A percentile compares a stretch with the other conserved stretches of the same genome.
phyloP scores from a whole-genome alignment of 2,113 vertebrate species.

The Otocyon megalotis region DNA sequence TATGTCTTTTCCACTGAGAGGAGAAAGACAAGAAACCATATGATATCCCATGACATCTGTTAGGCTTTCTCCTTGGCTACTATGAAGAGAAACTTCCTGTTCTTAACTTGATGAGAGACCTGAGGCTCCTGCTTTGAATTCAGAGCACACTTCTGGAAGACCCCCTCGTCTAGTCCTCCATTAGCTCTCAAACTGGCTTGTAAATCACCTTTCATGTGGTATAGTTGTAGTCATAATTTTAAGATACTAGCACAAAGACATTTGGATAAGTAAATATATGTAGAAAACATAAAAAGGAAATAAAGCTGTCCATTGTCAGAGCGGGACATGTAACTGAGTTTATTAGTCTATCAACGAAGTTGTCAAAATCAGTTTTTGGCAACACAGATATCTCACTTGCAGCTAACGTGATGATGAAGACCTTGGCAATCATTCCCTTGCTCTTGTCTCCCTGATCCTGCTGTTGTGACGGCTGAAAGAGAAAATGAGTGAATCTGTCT shows the following conservation, averaged over 20 bases:
- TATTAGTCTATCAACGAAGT: slow-evolving; percentile 78
- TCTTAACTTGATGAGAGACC: neutral
- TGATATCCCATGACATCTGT: accelerated
- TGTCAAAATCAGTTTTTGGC: slow-evolving; percentile 71
- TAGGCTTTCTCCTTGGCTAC: neutral
- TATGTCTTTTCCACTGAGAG: neutral
- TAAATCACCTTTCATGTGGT: neutral
- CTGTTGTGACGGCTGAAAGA: slow-evolving; percentile 33
- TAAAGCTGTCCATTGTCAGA: slow-evolving; percentile 61
- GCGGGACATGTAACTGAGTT: slow-evolving; percentile 51
- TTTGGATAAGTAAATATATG: slow-evolving; percentile 67
- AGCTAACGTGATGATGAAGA: slow-evolving; percentile 77
- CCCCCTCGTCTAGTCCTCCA: neutral
- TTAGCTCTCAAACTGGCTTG: neutral
- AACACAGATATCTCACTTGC: slow-evolving; percentile 71
- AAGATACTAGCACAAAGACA: slow-evolving; percentile 33
- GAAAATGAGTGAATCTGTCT: neutral
- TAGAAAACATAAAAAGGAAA: slow-evolving; percentile 73
- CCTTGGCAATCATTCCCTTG: slow-evolving; percentile 41
- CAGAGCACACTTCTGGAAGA: neutral
- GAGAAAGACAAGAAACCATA: neutral
- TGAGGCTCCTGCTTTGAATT: neutral
- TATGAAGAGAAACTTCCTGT: neutral
- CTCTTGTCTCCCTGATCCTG: slow-evolving; percentile 60
- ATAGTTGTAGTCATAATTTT: slow-evolving; percentile 39